phyloP scores from a whole-genome alignment of 2,888 invertebrate species.

The Eristalinus sepulchralis region DNA sequence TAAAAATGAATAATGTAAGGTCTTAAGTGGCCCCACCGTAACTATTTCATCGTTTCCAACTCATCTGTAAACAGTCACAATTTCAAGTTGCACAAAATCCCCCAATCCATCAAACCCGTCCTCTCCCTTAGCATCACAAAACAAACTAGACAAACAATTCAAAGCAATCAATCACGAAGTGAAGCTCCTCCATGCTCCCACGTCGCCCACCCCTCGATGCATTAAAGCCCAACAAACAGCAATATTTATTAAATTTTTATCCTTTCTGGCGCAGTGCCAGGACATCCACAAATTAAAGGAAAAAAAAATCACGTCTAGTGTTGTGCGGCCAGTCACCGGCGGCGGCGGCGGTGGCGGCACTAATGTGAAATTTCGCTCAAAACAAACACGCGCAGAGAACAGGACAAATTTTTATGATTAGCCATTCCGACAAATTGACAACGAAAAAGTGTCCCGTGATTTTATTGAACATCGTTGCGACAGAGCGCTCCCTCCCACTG shows the following conservation, averaged over 20 bases:
- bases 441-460: conserved; percentile 40
- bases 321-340: not conserved
- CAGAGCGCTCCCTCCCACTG: conserved; percentile 1
- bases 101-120: not conserved
- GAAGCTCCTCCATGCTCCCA: not conserved
- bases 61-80: not conserved
- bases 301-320: not conserved
- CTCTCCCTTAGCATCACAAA: not conserved
- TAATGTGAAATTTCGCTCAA: not conserved
- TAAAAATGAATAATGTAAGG: too few species aligned
- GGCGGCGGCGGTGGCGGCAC: too few species aligned
- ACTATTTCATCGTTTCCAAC: not conserved
- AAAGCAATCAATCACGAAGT: conserved; percentile 20
- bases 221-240: conserved; percentile 18
- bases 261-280: conserved; percentile 37
- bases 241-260: conserved; percentile 49
- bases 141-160: not conserved
- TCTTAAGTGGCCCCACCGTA: not conserved
- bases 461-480: conserved; percentile 51
- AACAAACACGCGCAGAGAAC: conserved; percentile 22
- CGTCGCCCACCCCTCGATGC: not conserved
- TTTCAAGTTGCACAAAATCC: not conserved
- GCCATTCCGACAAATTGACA: conserved; percentile 46
- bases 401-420: conserved; percentile 38
- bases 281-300: not conserved